Evolutionary conservation across 2,888 invertebrate genomes (phyloP), one percentile per base, ranked within the genome.

Genomic region (Eupelmus urozonus): DNA sequence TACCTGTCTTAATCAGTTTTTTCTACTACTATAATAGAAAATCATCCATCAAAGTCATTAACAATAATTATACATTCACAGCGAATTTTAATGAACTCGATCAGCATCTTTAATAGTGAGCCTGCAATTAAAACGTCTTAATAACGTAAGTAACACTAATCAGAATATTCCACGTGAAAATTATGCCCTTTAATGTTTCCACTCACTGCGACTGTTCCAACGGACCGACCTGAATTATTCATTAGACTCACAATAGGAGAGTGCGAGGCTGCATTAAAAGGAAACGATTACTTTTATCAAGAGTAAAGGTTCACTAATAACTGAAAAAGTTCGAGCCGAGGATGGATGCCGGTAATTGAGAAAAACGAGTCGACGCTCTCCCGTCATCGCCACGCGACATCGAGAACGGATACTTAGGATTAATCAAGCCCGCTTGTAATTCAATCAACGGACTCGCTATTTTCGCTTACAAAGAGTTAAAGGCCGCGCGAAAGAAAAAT

Each of bases 401-500:
- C 77, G 78, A 79, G 67, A 80, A 84, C 83, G 77, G 84, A 87
- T 88, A 87, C 87, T 87, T 85, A 85, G 83, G 85, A 88, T 88
- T 88, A 88, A 89, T 89, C 89, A 88, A 84, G 34, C 1, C 34
- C 83, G 84, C 81, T 82, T 85, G 86, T 88, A 88, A 89, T 88
- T 87, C 85, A 87, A 88, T 89, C 87, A 87, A 88, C 85, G 86
- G 88, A 89, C 88, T 86, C 86, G 87, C 86, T 85, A 86, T 89
- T 89, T 88, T 88, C 86, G 88, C 88, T 89, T 89, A 88, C 88
- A 89, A 89, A 89, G 88, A 86, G 83, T 83, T 78, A 75, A 82
- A 81, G 82, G 83, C 79, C 79, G 80, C 62, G n/a, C 29, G 78
- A 59, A 75, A 80, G 34, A 81, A 76, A 80, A 81, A 78, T 69